Conservation (phyloP, 1,140 invertebrate species). For the Cyphomyrmex costatus region DNA sequence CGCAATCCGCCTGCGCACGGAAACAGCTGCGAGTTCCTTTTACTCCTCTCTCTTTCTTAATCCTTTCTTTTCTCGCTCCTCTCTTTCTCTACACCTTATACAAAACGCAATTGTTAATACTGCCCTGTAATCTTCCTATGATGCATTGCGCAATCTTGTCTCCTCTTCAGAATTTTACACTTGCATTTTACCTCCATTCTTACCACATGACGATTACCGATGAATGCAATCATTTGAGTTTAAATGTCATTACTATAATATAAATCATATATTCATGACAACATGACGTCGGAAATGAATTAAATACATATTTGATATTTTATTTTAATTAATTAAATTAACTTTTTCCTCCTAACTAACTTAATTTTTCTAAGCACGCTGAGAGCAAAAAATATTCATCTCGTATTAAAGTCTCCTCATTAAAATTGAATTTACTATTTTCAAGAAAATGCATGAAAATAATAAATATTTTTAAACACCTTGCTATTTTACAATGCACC, state of each 20-base stretch:
- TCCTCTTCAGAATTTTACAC: neutral
- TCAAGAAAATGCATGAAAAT: neutral
- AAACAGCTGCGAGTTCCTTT: constrained; percentile 40
- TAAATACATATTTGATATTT: neutral
- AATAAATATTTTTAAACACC: too few relatives aligned
- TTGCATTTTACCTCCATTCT: constrained; percentile 3
- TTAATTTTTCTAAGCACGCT: neutral
- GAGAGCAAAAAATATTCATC: neutral
- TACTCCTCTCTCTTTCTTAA: constrained; percentile 10
- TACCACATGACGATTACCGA: neutral
- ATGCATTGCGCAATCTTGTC: constrained; percentile 6
- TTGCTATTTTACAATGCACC: neutral
- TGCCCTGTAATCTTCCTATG: constrained; percentile 13
- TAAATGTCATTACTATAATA: neutral
- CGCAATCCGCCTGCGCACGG: constrained; percentile 33
- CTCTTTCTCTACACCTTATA: neutral
- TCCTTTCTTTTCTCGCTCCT: neutral
- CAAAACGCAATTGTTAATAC: constrained; percentile 52
- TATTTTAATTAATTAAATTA: constrained; percentile 1
- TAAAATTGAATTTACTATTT: neutral
- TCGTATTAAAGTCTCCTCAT: neutral
- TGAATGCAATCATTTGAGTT: neutral
- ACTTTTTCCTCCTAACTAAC: neutral
- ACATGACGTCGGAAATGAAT: neutral
- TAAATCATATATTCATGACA: neutral